phyloP scores from a whole-genome alignment of 2,113 vertebrate species.

The Tricholaema leucomelas region DNA sequence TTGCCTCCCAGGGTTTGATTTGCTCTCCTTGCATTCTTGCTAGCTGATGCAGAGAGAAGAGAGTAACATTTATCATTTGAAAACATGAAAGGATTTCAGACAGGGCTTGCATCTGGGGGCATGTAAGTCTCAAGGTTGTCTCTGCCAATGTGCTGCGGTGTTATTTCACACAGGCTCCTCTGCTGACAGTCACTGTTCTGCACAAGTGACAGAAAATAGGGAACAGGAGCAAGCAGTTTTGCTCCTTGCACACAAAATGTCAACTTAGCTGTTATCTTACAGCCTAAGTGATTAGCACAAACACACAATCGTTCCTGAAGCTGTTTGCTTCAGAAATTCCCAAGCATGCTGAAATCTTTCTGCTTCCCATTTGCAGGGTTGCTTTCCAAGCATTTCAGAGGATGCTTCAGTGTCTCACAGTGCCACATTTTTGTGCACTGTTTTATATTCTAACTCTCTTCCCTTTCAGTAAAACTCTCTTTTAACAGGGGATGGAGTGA shows the following conservation, averaged over 20 bases:
- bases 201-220: slow-evolving; percentile 27
- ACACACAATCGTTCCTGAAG: slow-evolving; percentile 56
- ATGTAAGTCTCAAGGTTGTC: slow-evolving; percentile 26
- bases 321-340: slow-evolving; percentile 23
- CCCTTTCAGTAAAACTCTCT: slow-evolving; percentile 19
- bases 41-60: slow-evolving; percentile 32
- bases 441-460: slow-evolving; percentile 19
- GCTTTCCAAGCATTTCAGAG: too few relatives aligned
- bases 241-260: slow-evolving; percentile 38
- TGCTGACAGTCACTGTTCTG: slow-evolving; percentile 3
- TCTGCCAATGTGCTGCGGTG: slow-evolving; percentile 4
- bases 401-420: background rate
- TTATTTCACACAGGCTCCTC: slow-evolving; percentile 6
- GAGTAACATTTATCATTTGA: slow-evolving; percentile 40
- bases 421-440: slow-evolving; percentile 12
- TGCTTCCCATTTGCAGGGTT: background rate
- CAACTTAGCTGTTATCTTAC: slow-evolving; percentile 36
- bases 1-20: background rate
- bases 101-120: slow-evolving; percentile 11
- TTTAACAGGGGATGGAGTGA: slow-evolving; percentile 30
- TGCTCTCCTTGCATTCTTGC: slow-evolving; percentile 25
- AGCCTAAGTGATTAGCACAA: slow-evolving; percentile 53
- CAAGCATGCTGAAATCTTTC: slow-evolving; percentile 27
- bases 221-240: slow-evolving; percentile 48
- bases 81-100: slow-evolving; percentile 47